These are phyloP conservation scores for Hipposideros larvatus DNA, from an alignment of 2,797 vertebrate genomes.

Conservation along the genomic window DNA sequence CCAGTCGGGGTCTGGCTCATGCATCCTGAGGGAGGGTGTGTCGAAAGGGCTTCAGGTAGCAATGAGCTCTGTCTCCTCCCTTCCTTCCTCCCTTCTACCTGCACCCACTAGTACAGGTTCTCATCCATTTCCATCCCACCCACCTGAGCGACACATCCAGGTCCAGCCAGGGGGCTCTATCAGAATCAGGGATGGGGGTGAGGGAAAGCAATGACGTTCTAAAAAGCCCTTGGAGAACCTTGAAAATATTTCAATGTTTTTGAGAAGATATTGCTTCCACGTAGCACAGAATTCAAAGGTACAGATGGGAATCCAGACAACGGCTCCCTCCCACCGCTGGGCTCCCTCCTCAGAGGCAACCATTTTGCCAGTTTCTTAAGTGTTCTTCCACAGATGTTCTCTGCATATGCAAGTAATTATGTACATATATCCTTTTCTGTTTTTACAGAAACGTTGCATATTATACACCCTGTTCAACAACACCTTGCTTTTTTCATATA, in stretches of 20 bases:
- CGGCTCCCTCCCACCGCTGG: background rate
- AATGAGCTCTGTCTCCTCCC: background rate
- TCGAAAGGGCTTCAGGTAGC: background rate
- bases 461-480: background rate
- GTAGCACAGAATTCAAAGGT: background rate
- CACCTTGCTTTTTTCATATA: background rate
- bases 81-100: background rate
- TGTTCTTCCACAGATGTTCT: background rate
- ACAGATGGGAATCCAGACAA: background rate
- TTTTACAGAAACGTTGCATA: background rate
- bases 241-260: conserved; percentile 17
- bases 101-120: background rate
- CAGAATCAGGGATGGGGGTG: background rate
- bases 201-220: background rate
- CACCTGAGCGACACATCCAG: accelerated
- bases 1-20: background rate
- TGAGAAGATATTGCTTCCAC: background rate
- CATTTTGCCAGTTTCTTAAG: background rate
- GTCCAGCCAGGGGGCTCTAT: background rate
- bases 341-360: background rate
- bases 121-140: background rate
- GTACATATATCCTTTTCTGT: background rate
- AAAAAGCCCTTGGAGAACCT: background rate
- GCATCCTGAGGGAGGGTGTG: background rate
- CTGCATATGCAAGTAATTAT: background rate